phyloP scores from a whole-genome alignment of 1,140 invertebrate species.

The Pinna nobilis region DNA sequence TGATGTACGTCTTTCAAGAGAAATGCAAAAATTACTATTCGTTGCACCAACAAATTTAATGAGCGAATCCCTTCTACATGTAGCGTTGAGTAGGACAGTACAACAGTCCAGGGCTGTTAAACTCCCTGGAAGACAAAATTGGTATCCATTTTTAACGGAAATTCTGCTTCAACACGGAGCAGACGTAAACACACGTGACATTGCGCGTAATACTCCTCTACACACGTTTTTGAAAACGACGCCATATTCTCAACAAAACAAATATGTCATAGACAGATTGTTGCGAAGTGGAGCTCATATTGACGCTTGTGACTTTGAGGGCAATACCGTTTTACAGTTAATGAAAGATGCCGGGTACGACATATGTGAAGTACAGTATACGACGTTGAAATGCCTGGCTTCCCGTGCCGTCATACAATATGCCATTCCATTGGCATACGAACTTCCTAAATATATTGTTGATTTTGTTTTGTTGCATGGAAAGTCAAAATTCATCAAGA shows the following conservation, averaged over 20 bases:
- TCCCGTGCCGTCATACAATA: constrained; percentile 3
- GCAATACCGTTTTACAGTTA: neutral
- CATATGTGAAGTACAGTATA: constrained; percentile 4
- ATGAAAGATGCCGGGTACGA: constrained; percentile 4
- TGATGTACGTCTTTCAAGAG: neutral
- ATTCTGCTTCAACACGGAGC: neutral
- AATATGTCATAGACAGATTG: neutral
- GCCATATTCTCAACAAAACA: neutral
- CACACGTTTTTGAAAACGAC: neutral
- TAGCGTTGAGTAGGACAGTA: neutral
- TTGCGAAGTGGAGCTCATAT: constrained; percentile 7
- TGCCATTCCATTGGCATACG: neutral
- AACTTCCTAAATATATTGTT: neutral
- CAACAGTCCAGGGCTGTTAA: neutral
- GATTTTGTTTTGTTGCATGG: constrained; percentile 11
- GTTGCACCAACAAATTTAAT: neutral
- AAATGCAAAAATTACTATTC: neutral
- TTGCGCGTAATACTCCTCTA: neutral
- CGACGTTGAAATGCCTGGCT: constrained; percentile 8
- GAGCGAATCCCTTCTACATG: neutral
- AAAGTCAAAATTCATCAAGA: neutral
- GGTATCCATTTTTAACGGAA: constrained; percentile 17
- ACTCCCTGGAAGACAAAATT: constrained; percentile 1
- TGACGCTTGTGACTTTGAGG: neutral
- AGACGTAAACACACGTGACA: neutral